These are phyloP conservation scores for Gallinago undulata DNA, from an alignment of 2,113 vertebrate species.

Conservation along the genomic window DNA sequence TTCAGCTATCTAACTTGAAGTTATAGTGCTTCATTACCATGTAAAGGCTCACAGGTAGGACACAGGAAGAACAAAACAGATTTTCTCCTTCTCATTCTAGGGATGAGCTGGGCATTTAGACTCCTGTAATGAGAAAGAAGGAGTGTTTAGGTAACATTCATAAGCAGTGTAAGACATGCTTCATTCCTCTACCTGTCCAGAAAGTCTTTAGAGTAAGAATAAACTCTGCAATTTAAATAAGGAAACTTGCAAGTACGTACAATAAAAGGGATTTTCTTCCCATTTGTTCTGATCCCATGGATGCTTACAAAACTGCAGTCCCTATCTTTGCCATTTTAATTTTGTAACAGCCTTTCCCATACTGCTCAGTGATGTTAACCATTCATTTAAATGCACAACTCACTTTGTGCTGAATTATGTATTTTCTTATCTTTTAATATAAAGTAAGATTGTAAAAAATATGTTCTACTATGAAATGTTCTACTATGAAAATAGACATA, in stretches of 20 bases:
- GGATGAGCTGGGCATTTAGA: background rate
- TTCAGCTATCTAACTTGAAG: too few relatives aligned
- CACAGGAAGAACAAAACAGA: background rate
- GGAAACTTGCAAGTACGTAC: background rate
- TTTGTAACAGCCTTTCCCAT: background rate
- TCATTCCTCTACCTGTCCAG: background rate
- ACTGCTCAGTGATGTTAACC: background rate
- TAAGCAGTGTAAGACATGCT: background rate
- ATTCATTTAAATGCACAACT: background rate
- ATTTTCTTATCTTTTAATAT: background rate
- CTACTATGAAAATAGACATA: background rate
- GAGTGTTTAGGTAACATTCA: background rate
- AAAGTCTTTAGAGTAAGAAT: background rate
- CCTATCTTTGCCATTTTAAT: background rate
- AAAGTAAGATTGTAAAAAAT: background rate
- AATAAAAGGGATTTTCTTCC: background rate
- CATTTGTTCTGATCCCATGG: background rate
- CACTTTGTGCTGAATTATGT: background rate
- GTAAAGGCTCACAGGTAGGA: background rate
- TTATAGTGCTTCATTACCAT: fast-evolving
- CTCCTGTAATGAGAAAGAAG: background rate
- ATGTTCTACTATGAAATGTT: background rate
- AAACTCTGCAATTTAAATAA: background rate
- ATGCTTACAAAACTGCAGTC: background rate
- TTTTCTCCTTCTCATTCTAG: background rate